Percentiles rank a stretch among this genome's conserved stretches.
These are phyloP conservation scores for Acanthacorydalis orientalis DNA, from an alignment of 2,888 invertebrate genomes.

Conservation along the genomic window DNA sequence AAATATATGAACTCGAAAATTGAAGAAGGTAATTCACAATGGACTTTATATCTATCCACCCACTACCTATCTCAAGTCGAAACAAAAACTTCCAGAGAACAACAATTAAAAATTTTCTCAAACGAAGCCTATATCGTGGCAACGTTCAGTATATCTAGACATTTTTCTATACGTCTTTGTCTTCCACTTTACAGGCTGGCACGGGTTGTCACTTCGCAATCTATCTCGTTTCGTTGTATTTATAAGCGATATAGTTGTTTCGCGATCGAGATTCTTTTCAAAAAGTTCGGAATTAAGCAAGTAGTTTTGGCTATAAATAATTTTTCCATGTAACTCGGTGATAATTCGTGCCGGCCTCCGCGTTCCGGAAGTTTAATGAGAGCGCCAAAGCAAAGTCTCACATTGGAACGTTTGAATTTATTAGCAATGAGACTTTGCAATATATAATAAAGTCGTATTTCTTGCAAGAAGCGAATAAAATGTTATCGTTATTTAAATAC, in stretches of 20 bases:
- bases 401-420: neutral
- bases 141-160: too few species aligned
- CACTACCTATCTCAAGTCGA: too few species aligned
- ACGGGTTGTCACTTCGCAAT: neutral
- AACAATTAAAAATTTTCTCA: too few species aligned
- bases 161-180: too few species aligned
- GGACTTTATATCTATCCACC: too few species aligned
- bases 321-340: constrained; percentile 15
- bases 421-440: neutral
- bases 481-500: too few species aligned
- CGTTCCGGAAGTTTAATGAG: constrained; percentile 6
- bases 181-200: neutral
- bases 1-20: too few species aligned
- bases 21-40: too few species aligned
- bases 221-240: too few species aligned
- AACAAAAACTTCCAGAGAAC: too few species aligned
- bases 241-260: neutral
- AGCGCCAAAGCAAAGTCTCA: constrained; percentile 2
- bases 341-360: constrained; percentile 7
- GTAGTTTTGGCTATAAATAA: constrained; percentile 19
- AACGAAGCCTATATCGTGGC: too few species aligned
- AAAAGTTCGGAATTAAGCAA: neutral
- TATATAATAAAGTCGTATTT: neutral
- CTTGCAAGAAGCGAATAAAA: too few species aligned
- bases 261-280: neutral